Evolutionary conservation across 2,113 vertebrate genomes (phyloP).

Genomic region (Corapipo altera): DNA sequence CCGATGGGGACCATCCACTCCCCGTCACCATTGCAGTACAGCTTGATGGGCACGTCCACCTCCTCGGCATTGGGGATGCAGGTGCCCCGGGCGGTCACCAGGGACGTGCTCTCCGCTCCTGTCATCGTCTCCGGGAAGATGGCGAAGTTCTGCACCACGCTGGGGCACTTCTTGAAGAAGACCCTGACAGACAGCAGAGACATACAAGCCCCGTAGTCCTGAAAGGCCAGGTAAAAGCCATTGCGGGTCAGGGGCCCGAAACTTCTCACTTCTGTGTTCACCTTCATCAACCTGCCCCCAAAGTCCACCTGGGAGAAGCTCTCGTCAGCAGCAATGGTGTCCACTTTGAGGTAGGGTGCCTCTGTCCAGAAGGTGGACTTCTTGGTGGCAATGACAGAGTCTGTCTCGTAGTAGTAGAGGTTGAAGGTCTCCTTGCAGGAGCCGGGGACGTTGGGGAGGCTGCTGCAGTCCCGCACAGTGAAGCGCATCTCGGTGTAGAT

Average conservation of each 20-base stretch:
- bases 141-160: slow-evolving; percentile 96
- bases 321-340: slow-evolving; percentile 98
- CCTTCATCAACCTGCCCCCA: slow-evolving; percentile 96
- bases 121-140: slow-evolving; percentile 98
- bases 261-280: slow-evolving; percentile 96
- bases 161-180: slow-evolving; percentile 98
- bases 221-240: slow-evolving; percentile 97
- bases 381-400: slow-evolving; percentile 95
- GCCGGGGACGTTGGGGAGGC: slow-evolving; percentile 94
- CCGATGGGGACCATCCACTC: slow-evolving; percentile 99
- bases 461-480: slow-evolving; percentile 97
- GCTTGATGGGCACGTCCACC: slow-evolving; percentile 96
- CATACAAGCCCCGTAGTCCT: slow-evolving; percentile 99
- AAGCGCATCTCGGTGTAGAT: slow-evolving; percentile 99
- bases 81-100: slow-evolving; percentile 92
- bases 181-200: slow-evolving; percentile 96
- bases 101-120: slow-evolving; percentile 94
- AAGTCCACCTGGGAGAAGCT: slow-evolving; percentile 99
- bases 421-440: slow-evolving; percentile 99
- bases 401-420: slow-evolving; percentile 96
- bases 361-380: slow-evolving; percentile 96
- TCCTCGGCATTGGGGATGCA: slow-evolving; percentile 96
- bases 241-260: slow-evolving; percentile 94
- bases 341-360: slow-evolving; percentile 97
- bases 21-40: slow-evolving; percentile 97